Evolutionary conservation across 2,113 vertebrate species (phyloP).

Genomic region (Pardalotus punctatus): DNA sequence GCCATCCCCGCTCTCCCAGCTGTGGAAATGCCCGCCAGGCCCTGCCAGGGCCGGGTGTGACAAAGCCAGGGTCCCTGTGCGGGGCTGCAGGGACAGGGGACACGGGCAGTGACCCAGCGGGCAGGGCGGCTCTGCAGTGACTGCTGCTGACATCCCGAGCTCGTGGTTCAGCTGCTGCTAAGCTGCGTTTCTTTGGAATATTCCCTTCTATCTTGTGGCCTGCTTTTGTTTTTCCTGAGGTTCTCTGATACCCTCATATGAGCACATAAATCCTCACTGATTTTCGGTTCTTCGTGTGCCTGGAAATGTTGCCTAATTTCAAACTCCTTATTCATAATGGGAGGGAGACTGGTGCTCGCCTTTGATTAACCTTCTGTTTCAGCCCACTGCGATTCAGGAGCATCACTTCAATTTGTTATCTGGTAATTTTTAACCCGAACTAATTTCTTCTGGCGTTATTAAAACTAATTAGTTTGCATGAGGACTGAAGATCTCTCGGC

Average conservation of each 20-base stretch:
- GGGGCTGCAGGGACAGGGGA: background rate
- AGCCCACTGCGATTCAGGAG: background rate
- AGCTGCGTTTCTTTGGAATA: background rate
- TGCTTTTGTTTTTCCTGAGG: background rate
- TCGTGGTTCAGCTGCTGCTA: background rate
- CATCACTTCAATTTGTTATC: background rate
- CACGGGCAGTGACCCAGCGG: background rate
- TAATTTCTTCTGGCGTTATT: background rate
- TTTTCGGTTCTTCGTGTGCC: background rate
- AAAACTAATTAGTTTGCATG: background rate
- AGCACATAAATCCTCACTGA: background rate
- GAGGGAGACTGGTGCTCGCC: background rate
- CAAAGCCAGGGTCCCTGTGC: no score
- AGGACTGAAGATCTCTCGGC: background rate
- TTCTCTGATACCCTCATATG: background rate
- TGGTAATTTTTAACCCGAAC: background rate
- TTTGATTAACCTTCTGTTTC: background rate
- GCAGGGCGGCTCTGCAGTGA: background rate
- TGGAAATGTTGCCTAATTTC: background rate
- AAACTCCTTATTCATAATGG: background rate
- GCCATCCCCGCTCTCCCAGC: background rate
- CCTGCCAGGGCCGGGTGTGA: no score
- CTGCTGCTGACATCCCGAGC: background rate
- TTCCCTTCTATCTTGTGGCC: background rate
- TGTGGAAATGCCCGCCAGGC: no score